Conservation (phyloP, 2,888 invertebrate genomes). For the Cabera pusaria region DNA sequence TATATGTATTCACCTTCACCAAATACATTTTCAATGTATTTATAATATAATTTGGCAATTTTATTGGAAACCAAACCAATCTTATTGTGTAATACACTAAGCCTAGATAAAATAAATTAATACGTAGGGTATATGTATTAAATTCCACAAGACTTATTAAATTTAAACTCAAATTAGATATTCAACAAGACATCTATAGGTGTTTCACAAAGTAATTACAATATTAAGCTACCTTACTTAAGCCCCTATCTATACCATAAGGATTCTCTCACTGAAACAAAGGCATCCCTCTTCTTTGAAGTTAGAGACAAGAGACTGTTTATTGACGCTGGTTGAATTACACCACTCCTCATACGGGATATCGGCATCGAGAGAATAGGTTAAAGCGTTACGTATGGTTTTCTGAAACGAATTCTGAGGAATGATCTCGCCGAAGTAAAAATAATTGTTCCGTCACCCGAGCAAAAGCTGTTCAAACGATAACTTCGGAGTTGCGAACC, state of each 20-base stretch:
- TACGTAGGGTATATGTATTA: too few relatives aligned
- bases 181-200: too few relatives aligned
- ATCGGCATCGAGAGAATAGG: conserved; percentile 47
- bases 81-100: too few relatives aligned
- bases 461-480: conserved; percentile 9
- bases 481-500: conserved; percentile 11
- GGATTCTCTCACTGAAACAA: conserved; percentile 62
- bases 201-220: too few relatives aligned
- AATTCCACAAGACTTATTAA: too few relatives aligned
- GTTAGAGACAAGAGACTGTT: conserved; percentile 57
- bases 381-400: conserved; percentile 48
- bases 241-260: conserved; percentile 37
- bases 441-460: conserved; percentile 25
- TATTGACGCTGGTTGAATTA: conserved; percentile 58
- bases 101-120: too few relatives aligned
- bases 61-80: too few relatives aligned
- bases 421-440: conserved; percentile 20
- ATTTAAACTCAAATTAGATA: too few relatives aligned
- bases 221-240: too few relatives aligned
- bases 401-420: conserved; percentile 17
- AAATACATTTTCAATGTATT: too few relatives aligned
- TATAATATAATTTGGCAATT: too few relatives aligned
- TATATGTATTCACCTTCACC: too few relatives aligned
- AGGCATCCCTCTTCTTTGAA: conserved; percentile 64
- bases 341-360: conserved; percentile 51